phyloP scores from a whole-genome alignment of 2,888 invertebrate genomes.

The Hyppa rectilinea region DNA sequence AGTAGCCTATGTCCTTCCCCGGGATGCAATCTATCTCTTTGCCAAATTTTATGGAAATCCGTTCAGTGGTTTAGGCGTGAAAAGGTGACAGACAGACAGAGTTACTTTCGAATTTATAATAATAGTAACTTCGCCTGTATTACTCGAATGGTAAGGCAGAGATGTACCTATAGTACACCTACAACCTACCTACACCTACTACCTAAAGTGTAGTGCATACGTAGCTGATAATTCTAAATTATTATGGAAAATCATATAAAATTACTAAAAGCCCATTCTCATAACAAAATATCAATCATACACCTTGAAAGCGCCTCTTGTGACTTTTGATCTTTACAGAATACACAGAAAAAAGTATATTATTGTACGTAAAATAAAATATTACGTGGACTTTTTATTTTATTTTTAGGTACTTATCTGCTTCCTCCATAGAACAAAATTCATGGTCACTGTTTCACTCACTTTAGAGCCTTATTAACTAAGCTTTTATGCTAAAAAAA shows the following conservation, averaged over 20 bases:
- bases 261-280: constrained; percentile 27
- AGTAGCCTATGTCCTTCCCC: too few relatives aligned
- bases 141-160: too few relatives aligned
- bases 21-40: too few relatives aligned
- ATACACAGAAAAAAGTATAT: constrained; percentile 49
- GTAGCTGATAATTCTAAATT: background rate
- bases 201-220: too few relatives aligned
- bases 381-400: constrained; percentile 8
- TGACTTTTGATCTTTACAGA: constrained; percentile 55
- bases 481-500: background rate
- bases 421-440: constrained; percentile 8
- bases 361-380: constrained; percentile 31
- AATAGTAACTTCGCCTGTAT: too few relatives aligned
- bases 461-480: background rate
- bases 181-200: too few relatives aligned
- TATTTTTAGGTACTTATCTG: constrained; percentile 25
- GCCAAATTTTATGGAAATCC: too few relatives aligned
- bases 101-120: too few relatives aligned
- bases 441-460: constrained; percentile 6
- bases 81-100: too few relatives aligned
- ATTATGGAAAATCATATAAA: constrained; percentile 7
- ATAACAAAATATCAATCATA: constrained; percentile 52
- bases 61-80: too few relatives aligned
- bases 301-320: constrained; percentile 57
- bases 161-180: too few relatives aligned